These are phyloP conservation scores for Pammene fasciana DNA, from an alignment of 2,888 invertebrate species.

Conservation along the genomic window DNA sequence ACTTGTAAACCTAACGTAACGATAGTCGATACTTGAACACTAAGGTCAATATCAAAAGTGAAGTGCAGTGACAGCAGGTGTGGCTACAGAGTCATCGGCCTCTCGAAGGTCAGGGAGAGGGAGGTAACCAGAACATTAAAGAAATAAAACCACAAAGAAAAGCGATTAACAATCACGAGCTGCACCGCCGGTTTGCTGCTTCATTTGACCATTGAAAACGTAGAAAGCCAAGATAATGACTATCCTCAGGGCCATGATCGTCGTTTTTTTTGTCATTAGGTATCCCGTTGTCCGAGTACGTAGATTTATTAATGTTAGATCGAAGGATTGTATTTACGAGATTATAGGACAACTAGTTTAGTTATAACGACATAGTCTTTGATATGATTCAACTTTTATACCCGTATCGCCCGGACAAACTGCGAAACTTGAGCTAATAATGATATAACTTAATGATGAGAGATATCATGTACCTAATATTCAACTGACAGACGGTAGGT, in stretches of 20 bases:
- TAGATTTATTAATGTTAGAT: too few species aligned
- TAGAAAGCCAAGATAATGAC: slow-evolving; percentile 27
- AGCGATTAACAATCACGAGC: slow-evolving; percentile 34
- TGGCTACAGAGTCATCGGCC: slow-evolving; percentile 24
- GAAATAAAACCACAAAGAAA: slow-evolving; percentile 39
- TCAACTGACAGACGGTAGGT: too few species aligned
- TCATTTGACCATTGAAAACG: slow-evolving; percentile 26
- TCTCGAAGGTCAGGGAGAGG: slow-evolving; percentile 34
- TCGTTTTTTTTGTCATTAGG: neutral
- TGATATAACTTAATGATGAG: too few species aligned
- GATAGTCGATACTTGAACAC: neutral
- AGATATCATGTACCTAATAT: too few species aligned
- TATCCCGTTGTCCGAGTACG: neutral
- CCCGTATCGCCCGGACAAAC: neutral
- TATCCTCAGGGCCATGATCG: neutral
- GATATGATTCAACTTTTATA: neutral
- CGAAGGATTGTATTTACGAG: neutral
- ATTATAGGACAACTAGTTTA: neutral
- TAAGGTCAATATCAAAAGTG: neutral
- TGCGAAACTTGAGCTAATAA: too few species aligned
- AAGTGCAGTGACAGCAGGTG: slow-evolving; percentile 31
- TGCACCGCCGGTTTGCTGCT: slow-evolving; percentile 30
- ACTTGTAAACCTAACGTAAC: neutral
- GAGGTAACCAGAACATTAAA: slow-evolving; percentile 37
- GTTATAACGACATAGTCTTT: too few species aligned